Evolutionary conservation across 2,797 vertebrate genomes (phyloP).

Genomic region (Manis javanica): DNA sequence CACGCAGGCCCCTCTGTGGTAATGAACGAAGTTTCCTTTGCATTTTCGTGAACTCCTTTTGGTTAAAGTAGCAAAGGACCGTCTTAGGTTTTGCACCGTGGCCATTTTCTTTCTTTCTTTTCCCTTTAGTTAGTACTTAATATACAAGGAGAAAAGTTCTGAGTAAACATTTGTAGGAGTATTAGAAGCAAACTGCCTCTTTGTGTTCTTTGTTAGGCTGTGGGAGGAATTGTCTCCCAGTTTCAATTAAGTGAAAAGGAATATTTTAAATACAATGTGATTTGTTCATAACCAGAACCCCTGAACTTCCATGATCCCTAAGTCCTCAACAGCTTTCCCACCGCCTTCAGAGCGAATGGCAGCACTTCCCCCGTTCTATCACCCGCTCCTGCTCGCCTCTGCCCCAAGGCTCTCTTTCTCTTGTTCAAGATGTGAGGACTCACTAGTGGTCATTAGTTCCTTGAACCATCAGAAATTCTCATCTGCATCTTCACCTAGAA

Average conservation of each 20-base stretch:
- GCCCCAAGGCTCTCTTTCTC: neutral
- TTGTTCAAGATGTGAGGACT: neutral
- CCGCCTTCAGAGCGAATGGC: neutral
- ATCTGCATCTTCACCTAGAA: neutral
- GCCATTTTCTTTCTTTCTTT: neutral
- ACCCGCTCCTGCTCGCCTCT: neutral
- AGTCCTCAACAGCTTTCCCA: neutral
- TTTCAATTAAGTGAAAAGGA: neutral
- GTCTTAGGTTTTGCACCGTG: neutral
- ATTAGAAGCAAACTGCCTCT: neutral
- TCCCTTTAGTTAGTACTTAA: neutral
- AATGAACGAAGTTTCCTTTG: neutral
- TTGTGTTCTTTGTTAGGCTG: neutral
- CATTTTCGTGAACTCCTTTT: neutral
- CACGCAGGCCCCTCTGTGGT: neutral
- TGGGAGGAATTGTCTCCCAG: neutral
- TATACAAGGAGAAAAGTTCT: neutral
- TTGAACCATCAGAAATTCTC: neutral
- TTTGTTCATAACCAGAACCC: neutral
- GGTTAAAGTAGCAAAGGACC: neutral
- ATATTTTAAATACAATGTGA: neutral
- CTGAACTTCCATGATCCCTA: neutral
- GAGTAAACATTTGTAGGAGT: neutral
- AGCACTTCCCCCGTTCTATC: rapidly evolving
- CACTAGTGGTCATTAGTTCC: neutral